phyloP scores from a whole-genome alignment of 2,888 invertebrate genomes.

The Coenonympha arcania region DNA sequence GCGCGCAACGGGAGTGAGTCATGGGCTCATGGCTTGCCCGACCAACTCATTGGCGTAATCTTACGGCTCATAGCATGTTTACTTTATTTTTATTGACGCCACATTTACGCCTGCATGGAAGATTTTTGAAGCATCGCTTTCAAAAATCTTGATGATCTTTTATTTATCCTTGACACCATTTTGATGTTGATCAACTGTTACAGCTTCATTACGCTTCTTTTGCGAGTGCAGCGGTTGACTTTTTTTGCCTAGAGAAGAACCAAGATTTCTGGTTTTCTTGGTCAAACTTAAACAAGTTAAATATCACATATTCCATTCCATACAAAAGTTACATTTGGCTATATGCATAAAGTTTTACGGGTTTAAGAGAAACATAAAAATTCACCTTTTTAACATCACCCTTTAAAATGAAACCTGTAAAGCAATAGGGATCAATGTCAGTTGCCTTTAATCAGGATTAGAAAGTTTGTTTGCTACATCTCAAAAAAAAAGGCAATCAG shows the following conservation, averaged over 20 bases:
- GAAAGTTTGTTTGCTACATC: not conserved
- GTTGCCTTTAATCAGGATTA: not conserved
- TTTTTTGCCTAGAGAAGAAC: too few species aligned
- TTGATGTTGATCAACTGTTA: not conserved
- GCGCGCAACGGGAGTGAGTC: slow-evolving; percentile 6
- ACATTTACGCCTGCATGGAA: not conserved
- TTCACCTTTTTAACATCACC: too few species aligned
- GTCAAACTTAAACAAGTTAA: too few species aligned
- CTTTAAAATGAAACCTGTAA: too few species aligned
- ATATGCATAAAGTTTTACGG: too few species aligned
- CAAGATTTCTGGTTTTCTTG: too few species aligned
- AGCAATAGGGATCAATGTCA: not conserved
- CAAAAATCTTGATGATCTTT: not conserved
- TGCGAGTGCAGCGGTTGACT: not conserved
- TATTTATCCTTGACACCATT: not conserved
- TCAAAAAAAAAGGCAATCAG: not conserved
- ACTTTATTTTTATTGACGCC: too few species aligned
- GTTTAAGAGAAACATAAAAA: too few species aligned
- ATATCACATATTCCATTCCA: too few species aligned
- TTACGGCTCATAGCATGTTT: not conserved
- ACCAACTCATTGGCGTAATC: slow-evolving; percentile 6
- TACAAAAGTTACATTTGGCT: too few species aligned
- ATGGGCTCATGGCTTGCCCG: slow-evolving; percentile 6
- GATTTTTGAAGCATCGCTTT: too few species aligned
- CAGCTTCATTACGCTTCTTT: not conserved